Percentiles rank a stretch among this genome's conserved stretches.
phyloP scores from a whole-genome alignment of 1,140 invertebrate genomes.

The Drosophila busckii region DNA sequence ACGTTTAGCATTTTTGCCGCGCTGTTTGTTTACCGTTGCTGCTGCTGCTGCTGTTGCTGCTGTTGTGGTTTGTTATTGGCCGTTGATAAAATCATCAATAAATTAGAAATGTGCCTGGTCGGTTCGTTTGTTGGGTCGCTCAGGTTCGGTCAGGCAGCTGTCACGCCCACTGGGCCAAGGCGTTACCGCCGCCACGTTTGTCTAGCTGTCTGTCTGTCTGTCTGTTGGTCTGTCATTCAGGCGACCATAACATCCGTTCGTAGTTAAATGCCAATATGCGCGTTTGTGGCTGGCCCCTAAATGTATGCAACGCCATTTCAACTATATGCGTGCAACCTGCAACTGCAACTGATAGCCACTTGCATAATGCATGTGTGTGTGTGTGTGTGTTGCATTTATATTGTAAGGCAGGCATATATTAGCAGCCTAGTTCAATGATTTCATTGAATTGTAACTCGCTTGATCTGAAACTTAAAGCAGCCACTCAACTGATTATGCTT shows the following conservation, averaged over 20 bases:
- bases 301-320: slow-evolving; percentile 14
- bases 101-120: slow-evolving; percentile 61
- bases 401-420: too few relatives aligned
- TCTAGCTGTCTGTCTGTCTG: too few relatives aligned
- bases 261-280: slow-evolving; percentile 40
- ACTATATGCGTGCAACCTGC: slow-evolving; percentile 3
- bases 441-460: too few relatives aligned
- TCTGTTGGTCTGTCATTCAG: slow-evolving; percentile 48
- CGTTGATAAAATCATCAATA: slow-evolving; percentile 63
- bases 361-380: not conserved
- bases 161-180: slow-evolving; percentile 14
- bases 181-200: too few relatives aligned
- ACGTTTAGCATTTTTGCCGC: slow-evolving; percentile 24
- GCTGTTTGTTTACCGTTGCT: slow-evolving; percentile 29
- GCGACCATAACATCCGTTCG: slow-evolving; percentile 35
- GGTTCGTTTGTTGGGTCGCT: not conserved
- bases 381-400: not conserved
- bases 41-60: slow-evolving; percentile 8
- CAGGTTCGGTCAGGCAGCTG: not conserved
- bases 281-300: slow-evolving; percentile 29
- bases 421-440: too few relatives aligned
- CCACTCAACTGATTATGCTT: too few relatives aligned
- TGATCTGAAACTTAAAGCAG: too few relatives aligned
- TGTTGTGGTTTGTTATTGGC: slow-evolving; percentile 55
- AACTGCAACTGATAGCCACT: not conserved